Evolutionary conservation across 2,113 vertebrate species (phyloP).

Genomic region (Dolichallabes microphthalmus): DNA sequence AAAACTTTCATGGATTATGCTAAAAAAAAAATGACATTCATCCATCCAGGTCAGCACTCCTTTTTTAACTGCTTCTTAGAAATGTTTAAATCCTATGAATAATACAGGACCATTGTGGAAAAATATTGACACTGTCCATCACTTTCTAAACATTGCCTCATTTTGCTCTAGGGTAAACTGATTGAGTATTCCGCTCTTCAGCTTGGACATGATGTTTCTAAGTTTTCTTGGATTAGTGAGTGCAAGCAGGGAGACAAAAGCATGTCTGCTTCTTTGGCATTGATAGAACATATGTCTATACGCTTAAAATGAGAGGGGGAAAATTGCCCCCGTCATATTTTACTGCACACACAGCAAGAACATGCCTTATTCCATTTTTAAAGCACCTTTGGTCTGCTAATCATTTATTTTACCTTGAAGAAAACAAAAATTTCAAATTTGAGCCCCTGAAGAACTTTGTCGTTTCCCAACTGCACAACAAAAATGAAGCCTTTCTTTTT

Average conservation of each 20-base stretch:
- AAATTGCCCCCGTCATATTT: not conserved
- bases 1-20: not conserved
- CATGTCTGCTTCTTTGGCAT: not conserved
- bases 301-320: no score
- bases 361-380: not conserved
- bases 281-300: not conserved
- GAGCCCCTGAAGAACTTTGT: not conserved
- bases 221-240: not conserved
- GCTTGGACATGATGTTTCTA: not conserved
- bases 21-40: not conserved
- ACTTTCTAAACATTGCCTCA: not conserved
- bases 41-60: not conserved
- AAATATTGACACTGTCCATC: conserved; percentile 4
- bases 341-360: not conserved
- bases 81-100: conserved; percentile 11
- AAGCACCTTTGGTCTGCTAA: not conserved
- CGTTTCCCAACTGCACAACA: conserved; percentile 9
- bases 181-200: conserved; percentile 4
- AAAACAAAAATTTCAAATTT: not conserved
- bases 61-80: not conserved
- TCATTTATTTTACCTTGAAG: not conserved
- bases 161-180: conserved; percentile 11
- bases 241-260: not conserved
- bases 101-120: conserved; percentile 9
- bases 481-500: not conserved